These are phyloP conservation scores for Agrotis puta DNA, from an alignment of 2,888 invertebrate species.

Conservation along the genomic window DNA sequence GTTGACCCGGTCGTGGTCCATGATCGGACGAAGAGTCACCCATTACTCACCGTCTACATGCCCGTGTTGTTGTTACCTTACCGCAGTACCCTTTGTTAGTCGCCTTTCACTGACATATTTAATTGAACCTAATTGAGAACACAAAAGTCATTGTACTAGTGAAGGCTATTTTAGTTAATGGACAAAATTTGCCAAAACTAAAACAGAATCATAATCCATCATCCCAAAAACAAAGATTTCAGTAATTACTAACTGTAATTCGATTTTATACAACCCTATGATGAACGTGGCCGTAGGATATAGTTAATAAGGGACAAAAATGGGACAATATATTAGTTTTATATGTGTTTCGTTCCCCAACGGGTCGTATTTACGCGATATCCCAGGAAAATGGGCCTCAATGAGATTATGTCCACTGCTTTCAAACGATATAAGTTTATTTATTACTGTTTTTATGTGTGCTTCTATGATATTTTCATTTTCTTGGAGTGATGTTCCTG, in stretches of 20 bases:
- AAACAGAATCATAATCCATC: constrained; percentile 36
- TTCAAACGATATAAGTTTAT: constrained; percentile 75
- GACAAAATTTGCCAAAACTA: neutral
- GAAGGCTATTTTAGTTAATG: neutral
- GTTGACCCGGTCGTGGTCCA: too few relatives aligned
- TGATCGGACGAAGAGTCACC: too few relatives aligned
- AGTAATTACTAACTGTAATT: constrained; percentile 49
- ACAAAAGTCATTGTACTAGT: too few relatives aligned
- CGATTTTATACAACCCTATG: constrained; percentile 49
- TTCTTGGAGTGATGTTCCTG: constrained; percentile 37
- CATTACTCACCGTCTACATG: too few relatives aligned
- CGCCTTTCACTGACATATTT: too few relatives aligned
- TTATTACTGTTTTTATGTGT: constrained; percentile 72
- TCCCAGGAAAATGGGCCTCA: constrained; percentile 70
- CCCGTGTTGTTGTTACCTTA: too few relatives aligned
- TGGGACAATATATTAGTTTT: constrained; percentile 82
- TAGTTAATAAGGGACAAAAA: constrained; percentile 77
- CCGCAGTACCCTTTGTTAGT: too few relatives aligned
- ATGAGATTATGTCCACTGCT: constrained; percentile 73
- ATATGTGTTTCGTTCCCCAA: constrained; percentile 73
- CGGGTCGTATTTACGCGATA: constrained; percentile 76
- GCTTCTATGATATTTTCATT: constrained; percentile 61
- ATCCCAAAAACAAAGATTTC: constrained; percentile 41
- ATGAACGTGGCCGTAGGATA: constrained; percentile 68
- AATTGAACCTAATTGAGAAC: too few relatives aligned